Conservation (phyloP, 2,888 invertebrate genomes). For the Phengaris alcon region DNA sequence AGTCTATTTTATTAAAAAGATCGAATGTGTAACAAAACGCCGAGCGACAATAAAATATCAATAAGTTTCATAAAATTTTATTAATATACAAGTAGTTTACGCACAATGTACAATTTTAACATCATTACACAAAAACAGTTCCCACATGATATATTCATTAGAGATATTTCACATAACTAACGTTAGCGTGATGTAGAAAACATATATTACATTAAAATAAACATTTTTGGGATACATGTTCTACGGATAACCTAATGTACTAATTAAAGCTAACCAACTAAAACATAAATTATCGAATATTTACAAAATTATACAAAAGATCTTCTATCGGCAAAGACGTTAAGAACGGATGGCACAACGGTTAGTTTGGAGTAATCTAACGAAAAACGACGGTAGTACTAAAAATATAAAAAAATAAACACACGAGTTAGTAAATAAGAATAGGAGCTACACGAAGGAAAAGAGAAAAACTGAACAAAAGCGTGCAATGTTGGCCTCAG, state of each 20-base stretch:
- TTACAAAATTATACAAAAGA: conserved; percentile 73
- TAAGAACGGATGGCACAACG: conserved; percentile 4
- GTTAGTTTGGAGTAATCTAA: background rate
- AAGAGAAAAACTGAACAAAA: conserved; percentile 47
- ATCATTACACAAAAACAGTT: conserved; percentile 40
- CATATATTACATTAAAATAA: conserved; percentile 49
- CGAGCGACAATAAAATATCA: conserved; percentile 7
- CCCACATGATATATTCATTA: conserved; percentile 41
- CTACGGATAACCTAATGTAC: conserved; percentile 55
- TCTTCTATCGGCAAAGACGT: conserved; percentile 23
- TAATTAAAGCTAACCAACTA: conserved; percentile 77
- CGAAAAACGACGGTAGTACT: conserved; percentile 16
- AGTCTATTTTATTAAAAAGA: too few species aligned
- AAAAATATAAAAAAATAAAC: background rate
- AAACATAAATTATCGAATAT: conserved; percentile 72
- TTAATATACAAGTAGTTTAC: conserved; percentile 37
- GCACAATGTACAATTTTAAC: conserved; percentile 38
- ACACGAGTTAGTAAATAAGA: conserved; percentile 5
- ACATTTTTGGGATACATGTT: conserved; percentile 70
- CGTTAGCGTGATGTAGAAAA: conserved; percentile 45
- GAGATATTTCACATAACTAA: conserved; percentile 29
- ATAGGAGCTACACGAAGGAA: background rate
- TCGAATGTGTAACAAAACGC: background rate
- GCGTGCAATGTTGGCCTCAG: conserved; percentile 74
- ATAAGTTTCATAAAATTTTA: conserved; percentile 38